Evolutionary conservation across 2,113 vertebrate genomes (phyloP).

Genomic region (Sclerurus mexicanus): DNA sequence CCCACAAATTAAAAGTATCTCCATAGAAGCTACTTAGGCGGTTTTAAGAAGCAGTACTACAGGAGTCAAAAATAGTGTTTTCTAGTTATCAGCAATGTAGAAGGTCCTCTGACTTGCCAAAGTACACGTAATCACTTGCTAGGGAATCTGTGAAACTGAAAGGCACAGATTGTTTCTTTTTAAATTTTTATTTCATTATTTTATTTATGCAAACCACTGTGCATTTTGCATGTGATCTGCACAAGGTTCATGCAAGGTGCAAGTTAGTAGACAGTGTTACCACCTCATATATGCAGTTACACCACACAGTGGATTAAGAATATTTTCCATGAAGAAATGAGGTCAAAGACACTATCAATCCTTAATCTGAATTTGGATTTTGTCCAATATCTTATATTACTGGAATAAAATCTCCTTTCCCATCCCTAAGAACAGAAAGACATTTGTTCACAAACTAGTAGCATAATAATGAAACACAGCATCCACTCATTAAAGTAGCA

Average conservation of each 20-base stretch:
- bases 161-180: background rate
- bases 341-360: background rate
- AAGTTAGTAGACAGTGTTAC: background rate
- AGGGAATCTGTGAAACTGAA: background rate
- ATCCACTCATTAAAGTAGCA: constrained; percentile 34
- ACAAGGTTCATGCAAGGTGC: background rate
- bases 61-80: background rate
- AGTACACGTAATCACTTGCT: background rate
- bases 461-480: constrained; percentile 48
- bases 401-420: constrained; percentile 17
- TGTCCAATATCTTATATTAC: constrained; percentile 17
- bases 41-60: background rate
- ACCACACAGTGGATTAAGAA: background rate
- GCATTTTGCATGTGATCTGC: background rate
- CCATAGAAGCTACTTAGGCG: background rate
- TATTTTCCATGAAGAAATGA: background rate
- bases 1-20: background rate
- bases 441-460: constrained; percentile 49
- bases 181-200: background rate
- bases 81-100: background rate
- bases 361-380: constrained; percentile 29
- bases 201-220: background rate
- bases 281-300: background rate
- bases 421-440: constrained; percentile 48
- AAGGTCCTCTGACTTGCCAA: background rate